Conservation (phyloP, 2,797 vertebrate species). For the Decapterus maruadsi region DNA sequence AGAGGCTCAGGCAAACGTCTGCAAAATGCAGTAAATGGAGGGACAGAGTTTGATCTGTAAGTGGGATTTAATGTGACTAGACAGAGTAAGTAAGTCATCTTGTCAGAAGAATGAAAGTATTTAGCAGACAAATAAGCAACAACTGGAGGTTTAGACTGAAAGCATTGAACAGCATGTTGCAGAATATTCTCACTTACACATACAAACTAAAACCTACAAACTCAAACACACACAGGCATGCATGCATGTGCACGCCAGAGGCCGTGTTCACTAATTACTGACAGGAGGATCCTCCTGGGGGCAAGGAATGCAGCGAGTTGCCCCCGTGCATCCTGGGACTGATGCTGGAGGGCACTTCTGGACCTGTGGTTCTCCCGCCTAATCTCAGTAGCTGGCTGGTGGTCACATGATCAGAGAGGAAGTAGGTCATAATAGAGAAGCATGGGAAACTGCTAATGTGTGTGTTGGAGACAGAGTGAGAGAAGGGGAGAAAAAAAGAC, state of each 20-base stretch:
- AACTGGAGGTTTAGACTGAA: constrained; percentile 43
- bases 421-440: constrained; percentile 76
- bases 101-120: constrained; percentile 38
- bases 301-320: constrained; percentile 50
- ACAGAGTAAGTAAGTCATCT: constrained; percentile 11
- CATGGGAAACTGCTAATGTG: constrained; percentile 27
- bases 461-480: neutral
- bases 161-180: constrained; percentile 30
- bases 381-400: constrained; percentile 69
- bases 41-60: constrained; percentile 3
- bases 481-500: neutral
- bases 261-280: constrained; percentile 75
- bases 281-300: constrained; percentile 60
- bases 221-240: constrained; percentile 6
- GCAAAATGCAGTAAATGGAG: constrained; percentile 20
- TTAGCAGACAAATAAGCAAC: constrained; percentile 47
- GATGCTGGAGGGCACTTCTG: constrained; percentile 59
- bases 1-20: neutral
- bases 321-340: constrained; percentile 67
- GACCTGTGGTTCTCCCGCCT: constrained; percentile 72
- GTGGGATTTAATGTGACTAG: constrained; percentile 14
- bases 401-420: constrained; percentile 74
- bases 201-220: constrained; percentile 33
- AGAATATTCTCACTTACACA: constrained; percentile 22
- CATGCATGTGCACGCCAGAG: constrained; percentile 35